These are phyloP conservation scores for Fulica atra DNA, from an alignment of 2,113 vertebrate species.

Conservation along the genomic window DNA sequence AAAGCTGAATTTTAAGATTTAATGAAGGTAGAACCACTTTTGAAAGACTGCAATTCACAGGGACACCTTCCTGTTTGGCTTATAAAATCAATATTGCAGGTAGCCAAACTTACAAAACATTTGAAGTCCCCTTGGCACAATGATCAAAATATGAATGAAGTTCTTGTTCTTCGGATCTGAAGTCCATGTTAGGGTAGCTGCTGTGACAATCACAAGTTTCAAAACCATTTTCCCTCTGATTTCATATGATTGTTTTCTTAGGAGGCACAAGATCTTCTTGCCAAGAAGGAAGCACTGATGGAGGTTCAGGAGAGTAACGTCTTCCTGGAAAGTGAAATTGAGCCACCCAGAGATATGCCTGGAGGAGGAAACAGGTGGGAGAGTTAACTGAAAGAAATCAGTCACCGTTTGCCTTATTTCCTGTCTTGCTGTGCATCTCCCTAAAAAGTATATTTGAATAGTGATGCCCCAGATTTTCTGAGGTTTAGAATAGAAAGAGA, in stretches of 20 bases:
- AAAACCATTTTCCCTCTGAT: background rate
- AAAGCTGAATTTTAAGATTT: background rate
- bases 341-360: background rate
- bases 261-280: constrained; percentile 17
- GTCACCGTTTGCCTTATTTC: background rate
- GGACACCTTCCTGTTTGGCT: background rate
- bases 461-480: background rate
- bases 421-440: background rate
- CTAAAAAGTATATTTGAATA: background rate
- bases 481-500: background rate
- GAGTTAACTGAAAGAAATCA: background rate
- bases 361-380: constrained; percentile 11
- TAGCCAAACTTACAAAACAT: background rate
- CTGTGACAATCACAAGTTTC: background rate
- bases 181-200: background rate
- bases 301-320: background rate
- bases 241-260: constrained; percentile 14
- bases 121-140: background rate
- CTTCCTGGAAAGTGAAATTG: background rate
- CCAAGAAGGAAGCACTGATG: constrained; percentile 12
- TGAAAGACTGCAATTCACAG: background rate
- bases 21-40: background rate
- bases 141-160: background rate
- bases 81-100: background rate
- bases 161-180: background rate